Evolutionary conservation across 2,888 invertebrate species (phyloP), one percentile per base, ranked within the genome.

Genomic region (Morpho achilles): DNA sequence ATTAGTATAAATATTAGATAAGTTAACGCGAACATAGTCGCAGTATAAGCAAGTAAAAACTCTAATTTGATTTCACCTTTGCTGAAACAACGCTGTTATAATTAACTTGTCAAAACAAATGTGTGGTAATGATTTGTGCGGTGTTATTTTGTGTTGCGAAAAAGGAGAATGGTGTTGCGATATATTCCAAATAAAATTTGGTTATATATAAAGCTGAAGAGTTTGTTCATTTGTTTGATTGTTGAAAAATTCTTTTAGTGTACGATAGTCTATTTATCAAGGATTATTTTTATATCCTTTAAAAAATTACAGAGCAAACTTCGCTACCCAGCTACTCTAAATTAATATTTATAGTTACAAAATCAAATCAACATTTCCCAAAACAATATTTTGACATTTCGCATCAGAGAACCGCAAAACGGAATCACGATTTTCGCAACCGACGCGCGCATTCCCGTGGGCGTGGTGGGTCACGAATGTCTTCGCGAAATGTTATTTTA

Each of bases 311-410:
- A 16, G 16, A 16, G 16, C 16, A 16, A 16, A 16, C 16, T 16
- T 16, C 16, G 16, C 1, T 16, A 16, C 1, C 16, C 16, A 16
- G 16, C 16, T 16, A 16, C 16, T 16, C 32, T 32, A 32, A 32
- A 32, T 32, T 32, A 32, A 32, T 32, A 32, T 3, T 32, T 32
- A 32, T 32, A 32, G 32, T 32, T 32, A 32, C 32, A 32, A 51
- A 51, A 51, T 51, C 16, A 22, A 41, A 44, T 52, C 52, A 46
- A 53, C 55, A 58, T 58, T 42, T 56, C 39, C 48, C 43, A 63
- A 52, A 63, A 61, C 54, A 54, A 41, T 52, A 61, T 63, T 63
- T 59, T 61, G 61, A 63, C 59, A 63, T 63, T 63, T 54, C 48
- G 45, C 45, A 41, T 53, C 46, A 41, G 41, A 22, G 56, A 53